Conservation (phyloP, 1,140 invertebrate genomes). For the Wiebesia pumilae region DNA sequence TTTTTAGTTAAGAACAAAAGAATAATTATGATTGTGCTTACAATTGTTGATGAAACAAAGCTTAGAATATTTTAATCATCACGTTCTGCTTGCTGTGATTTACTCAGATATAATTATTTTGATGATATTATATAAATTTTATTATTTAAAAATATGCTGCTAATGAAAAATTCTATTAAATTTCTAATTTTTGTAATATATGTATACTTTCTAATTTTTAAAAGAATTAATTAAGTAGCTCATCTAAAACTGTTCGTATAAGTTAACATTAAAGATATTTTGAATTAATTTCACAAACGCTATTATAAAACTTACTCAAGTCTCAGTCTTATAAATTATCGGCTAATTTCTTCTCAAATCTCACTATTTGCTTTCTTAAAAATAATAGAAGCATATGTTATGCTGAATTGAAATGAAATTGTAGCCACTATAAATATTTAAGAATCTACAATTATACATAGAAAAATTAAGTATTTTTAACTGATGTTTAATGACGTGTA, state of each 20-base stretch:
- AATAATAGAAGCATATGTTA: conserved; percentile 11
- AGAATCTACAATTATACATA: not conserved
- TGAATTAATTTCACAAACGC: not conserved
- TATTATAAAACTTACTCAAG: not conserved
- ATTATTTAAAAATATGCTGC: too few relatives aligned
- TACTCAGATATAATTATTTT: too few relatives aligned
- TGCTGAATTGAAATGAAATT: not conserved
- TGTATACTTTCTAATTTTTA: not conserved
- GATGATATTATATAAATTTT: too few relatives aligned
- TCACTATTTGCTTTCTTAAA: not conserved
- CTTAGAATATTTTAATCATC: too few relatives aligned
- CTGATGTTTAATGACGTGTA: not conserved
- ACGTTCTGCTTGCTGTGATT: too few relatives aligned
- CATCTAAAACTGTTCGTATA: not conserved
- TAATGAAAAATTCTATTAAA: too few relatives aligned
- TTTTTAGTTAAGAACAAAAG: too few relatives aligned
- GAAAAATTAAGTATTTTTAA: not conserved
- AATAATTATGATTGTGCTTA: too few relatives aligned
- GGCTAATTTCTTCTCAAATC: not conserved
- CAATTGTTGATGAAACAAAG: too few relatives aligned
- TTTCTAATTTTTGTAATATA: too few relatives aligned
- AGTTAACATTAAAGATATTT: not conserved
- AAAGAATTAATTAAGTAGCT: not conserved
- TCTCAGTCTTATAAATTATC: not conserved
- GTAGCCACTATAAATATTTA: not conserved